Base-by-base conservation (phyloP, 2,888 invertebrate genomes). In the Harmothoe impar region DNA sequence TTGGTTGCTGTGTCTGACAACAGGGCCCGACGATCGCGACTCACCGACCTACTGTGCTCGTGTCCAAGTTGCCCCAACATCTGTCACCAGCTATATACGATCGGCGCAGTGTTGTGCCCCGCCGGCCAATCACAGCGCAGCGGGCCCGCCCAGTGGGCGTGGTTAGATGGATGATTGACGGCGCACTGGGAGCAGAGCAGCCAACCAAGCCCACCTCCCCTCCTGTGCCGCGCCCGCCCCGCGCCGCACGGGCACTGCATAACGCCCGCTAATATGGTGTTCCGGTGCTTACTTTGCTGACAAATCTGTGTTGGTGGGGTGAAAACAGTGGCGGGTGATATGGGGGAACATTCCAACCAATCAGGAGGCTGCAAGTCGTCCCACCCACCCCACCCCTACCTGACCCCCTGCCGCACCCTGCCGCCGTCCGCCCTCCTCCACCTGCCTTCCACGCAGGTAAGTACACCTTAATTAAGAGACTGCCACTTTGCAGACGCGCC, bases 1-100 rank as follows among this genome's bases (percentile, higher is more conserved):
- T 31, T 54, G 54, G 86, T 17, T 15, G 29, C 20, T n/a, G 52
- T 54, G 86, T 86, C 84, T 56, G 86, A 54, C 86, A 54, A 86
- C 86, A 86, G 31, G 54, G 52, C 20, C 35, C 31, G 54, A 86
- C 54, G 86, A 56, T 52, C 29, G 29, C 54, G 86, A 86, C 52
- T 54, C 52, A 7, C 29, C 54, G 23, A n/a, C 29, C n/a, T 29
- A 7, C 25, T 15, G n/a, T 43, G 81, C 81, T 33, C 81, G 33
- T 33, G 86, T 56, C 31, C 23, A 86, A 86, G 56, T 56, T 86
- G 86, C 31, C 52, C 86, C 56, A 86, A 86, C 86, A 86, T 12
- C 86, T 86, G 86, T 86, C 86, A 84, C 12, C 84, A 15, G 1
- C 84, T 84, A 51, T 86, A 52, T 86, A 54, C 31, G 56, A 12